Base-by-base conservation (phyloP, 2,797 vertebrate species). In the Carduelis carduelis region DNA sequence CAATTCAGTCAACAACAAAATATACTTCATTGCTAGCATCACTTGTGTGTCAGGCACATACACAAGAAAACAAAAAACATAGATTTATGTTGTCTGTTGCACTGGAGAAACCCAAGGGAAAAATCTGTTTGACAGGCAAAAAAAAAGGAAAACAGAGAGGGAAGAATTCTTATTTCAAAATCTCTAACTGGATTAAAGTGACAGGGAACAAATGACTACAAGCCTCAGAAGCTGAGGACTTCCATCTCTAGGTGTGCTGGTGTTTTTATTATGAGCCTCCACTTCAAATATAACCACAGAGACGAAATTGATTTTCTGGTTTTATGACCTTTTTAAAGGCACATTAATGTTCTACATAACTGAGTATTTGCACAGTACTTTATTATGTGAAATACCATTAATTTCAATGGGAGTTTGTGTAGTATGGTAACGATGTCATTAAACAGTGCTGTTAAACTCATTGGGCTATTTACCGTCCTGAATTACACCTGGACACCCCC, bases 341-440 rank as follows among this genome's bases (percentile, higher is more conserved):
- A 92, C 53, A 53, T 87, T 96, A 96, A 89, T 91, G 79, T 85
- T 93, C 87, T 78, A 41, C 82, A 92, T 87, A 94, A 84, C 63
- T 77, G 80, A 90, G 49, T 89, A 95, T 88, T 93, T 89, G 80
- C 93, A 95, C 83, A 86, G 77, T 92, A 80, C 83, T 96, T 96
- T 94, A 96, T 92, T 95, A 95, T 78, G 90, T 96, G 95, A 95
- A 96, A 92, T 96, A 75, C 82, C 79, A 94, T 97, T 97, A 92
- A 94, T 96, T 96, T 97, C 93, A 89, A 57, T 81, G 87, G 79
- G 87, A 95, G 89, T 93, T 94, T 94, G 84, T 95, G 92, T 81
- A 89, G 81, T 94, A 94, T 68, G 69, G 91, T 94, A 97, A 95
- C 22, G 35, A 93, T 80, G 87, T 72, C 90, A 83, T 96, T 96